Base-by-base conservation (phyloP, 2,888 invertebrate genomes). In the Malacosoma neustria region DNA sequence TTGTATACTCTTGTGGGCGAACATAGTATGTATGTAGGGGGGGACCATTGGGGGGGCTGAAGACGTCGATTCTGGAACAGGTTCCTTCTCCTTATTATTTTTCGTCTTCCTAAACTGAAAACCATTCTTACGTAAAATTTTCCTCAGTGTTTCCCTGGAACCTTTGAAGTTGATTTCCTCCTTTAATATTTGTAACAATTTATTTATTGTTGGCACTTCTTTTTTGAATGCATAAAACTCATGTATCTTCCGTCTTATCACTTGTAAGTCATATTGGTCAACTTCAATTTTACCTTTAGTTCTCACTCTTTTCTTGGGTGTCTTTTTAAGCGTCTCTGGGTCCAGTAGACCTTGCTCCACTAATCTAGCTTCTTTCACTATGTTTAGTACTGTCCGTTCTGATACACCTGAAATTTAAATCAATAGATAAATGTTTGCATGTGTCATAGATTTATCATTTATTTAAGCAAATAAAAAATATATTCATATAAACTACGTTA, bases 201-300 rank as follows among this genome's bases (percentile, higher is more conserved):
- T 84, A 39, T 84, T 82, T 11, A 82, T 82, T 2, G 84, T 84
- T 0, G 84, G 84, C 2, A 84, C 84, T 57, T 84, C 84, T 55
- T 84, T 84, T 43, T 84, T 84, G 42, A 72, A 84, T 6, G 84
- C 68, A 42, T 84, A 84, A 49, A 84, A 84, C 46, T 84, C 84
- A n/a, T 84, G 82, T 15, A 84, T 81, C 48, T 82, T 82, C 34
- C 81, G 57, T 30, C 80, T 53, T 11, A 84, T 84, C 0, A 84
- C 80, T 63, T 80, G 79, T 14, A 84, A 54, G 41, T 84, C 82
- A 47, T 74, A 82, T 45, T 84, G 82, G 31, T 77, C 82, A 0
- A 84, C 79, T 55, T 84, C 84, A 39, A 84, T 84, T 49, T 75
- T 80, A 11, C 84, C 84, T 55, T 81, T 84, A 1, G 81, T 82